Conservation (phyloP, 2,888 invertebrate genomes). For the Diarsia rubi region DNA sequence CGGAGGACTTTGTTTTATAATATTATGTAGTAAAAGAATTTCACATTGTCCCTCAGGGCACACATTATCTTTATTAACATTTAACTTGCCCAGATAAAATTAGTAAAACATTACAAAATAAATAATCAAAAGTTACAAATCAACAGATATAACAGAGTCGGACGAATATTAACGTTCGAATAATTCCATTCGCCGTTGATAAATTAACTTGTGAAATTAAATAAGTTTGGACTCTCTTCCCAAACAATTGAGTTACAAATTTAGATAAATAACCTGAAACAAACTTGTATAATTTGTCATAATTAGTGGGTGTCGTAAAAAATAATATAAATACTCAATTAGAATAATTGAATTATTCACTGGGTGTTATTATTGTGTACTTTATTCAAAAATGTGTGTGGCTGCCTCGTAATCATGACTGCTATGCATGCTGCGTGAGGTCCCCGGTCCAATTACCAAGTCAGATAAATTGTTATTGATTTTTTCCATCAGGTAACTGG, state of each 20-base stretch:
- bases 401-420: too few species aligned
- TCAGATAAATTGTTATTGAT: too few species aligned
- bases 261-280: constrained; percentile 73
- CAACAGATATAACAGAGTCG: constrained; percentile 19
- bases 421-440: too few species aligned
- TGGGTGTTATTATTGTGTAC: not conserved
- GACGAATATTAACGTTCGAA: constrained; percentile 59
- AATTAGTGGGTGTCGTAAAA: constrained; percentile 58
- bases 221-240: constrained; percentile 72
- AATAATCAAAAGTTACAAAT: constrained; percentile 26
- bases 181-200: constrained; percentile 74
- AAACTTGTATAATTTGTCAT: constrained; percentile 72
- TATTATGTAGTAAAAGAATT: too few species aligned
- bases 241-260: constrained; percentile 73
- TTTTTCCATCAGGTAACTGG: too few species aligned
- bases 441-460: too few species aligned
- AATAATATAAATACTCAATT: not conserved
- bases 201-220: constrained; percentile 80
- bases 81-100: not conserved
- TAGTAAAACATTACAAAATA: constrained; percentile 4
- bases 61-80: not conserved
- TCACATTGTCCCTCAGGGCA: too few species aligned
- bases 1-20: too few species aligned
- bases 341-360: not conserved
- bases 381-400: not conserved